These are phyloP conservation scores for Asbolus verrucosus DNA, from an alignment of 1,140 invertebrate genomes.

Conservation along the genomic window DNA sequence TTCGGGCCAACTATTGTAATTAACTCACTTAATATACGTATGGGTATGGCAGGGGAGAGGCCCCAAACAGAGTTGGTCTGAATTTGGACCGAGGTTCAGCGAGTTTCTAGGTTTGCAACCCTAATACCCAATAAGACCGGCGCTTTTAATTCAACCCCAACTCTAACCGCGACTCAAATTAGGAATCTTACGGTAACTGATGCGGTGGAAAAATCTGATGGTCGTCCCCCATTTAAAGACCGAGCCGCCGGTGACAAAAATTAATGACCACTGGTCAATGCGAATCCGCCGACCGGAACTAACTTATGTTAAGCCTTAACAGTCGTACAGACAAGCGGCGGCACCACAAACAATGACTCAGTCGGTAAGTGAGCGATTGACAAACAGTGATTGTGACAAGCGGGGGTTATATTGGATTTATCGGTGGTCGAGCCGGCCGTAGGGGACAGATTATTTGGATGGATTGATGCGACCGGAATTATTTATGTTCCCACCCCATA, in stretches of 20 bases:
- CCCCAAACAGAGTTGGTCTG: constrained; percentile 2
- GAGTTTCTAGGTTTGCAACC: constrained; percentile 21
- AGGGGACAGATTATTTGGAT: constrained; percentile 59
- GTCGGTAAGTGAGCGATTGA: constrained; percentile 58
- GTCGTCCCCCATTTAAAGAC: not conserved
- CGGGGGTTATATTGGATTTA: constrained; percentile 57
- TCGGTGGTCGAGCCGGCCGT: constrained; percentile 51
- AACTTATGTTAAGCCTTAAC: constrained; percentile 7
- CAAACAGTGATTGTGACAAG: constrained; percentile 60
- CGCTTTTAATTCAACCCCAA: constrained; percentile 3
- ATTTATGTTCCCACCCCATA: constrained; percentile 56
- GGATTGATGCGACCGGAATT: constrained; percentile 57
- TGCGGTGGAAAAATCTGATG: constrained; percentile 9
- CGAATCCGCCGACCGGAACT: not conserved
- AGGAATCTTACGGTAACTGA: not conserved
- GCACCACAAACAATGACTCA: constrained; percentile 56
- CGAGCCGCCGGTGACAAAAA: too few species aligned
- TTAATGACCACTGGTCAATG: too few species aligned
- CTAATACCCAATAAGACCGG: constrained; percentile 16
- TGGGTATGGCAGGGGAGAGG: constrained; percentile 10
- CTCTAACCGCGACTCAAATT: constrained; percentile 8
- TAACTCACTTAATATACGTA: constrained; percentile 48
- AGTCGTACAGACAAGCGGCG: constrained; percentile 5
- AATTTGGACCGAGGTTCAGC: constrained; percentile 9
- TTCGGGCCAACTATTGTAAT: constrained; percentile 43